phyloP scores from a whole-genome alignment of 2,888 invertebrate species.

The Cacoxenus indagator region DNA sequence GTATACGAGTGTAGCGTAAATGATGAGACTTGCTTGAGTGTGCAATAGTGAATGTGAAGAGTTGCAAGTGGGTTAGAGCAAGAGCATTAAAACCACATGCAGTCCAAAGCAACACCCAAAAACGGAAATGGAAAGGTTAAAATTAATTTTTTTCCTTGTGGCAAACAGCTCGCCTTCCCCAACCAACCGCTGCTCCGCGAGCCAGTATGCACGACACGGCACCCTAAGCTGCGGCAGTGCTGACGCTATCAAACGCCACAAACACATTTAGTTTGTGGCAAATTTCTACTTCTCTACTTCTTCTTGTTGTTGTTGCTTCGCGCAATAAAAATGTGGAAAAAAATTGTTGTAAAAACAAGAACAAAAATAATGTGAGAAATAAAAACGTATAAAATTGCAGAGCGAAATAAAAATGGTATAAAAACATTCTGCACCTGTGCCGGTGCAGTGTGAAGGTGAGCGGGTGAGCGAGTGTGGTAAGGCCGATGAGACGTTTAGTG shows the following conservation, averaged over 20 bases:
- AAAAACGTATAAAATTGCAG: conserved; percentile 12
- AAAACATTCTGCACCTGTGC: conserved; percentile 6
- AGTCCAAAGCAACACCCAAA: conserved; percentile 15
- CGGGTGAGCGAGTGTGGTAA: conserved; percentile 8
- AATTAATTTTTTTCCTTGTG: conserved; percentile 50
- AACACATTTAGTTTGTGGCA: conserved; percentile 52
- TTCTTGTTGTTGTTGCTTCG: conserved; percentile 16
- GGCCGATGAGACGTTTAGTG: background rate
- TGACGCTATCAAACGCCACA: conserved; percentile 48
- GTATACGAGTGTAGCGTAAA: conserved; percentile 2
- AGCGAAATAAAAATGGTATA: conserved; percentile 22
- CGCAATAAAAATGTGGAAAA: conserved; percentile 38
- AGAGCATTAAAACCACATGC: background rate
- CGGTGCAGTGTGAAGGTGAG: background rate
- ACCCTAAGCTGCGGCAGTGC: conserved; percentile 17
- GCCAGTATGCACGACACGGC: background rate
- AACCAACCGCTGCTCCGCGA: conserved; percentile 3
- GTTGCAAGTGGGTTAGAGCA: background rate
- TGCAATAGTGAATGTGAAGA: background rate
- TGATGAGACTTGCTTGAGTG: conserved; percentile 10
- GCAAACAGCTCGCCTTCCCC: conserved; percentile 31
- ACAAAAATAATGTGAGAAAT: background rate
- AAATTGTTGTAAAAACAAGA: conserved; percentile 1
- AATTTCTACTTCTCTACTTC: conserved; percentile 37
- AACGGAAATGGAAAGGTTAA: conserved; percentile 51